Evolutionary conservation across 1,140 invertebrate species (phyloP), one percentile per base, ranked within the genome.

Genomic region (Watersipora subatra): DNA sequence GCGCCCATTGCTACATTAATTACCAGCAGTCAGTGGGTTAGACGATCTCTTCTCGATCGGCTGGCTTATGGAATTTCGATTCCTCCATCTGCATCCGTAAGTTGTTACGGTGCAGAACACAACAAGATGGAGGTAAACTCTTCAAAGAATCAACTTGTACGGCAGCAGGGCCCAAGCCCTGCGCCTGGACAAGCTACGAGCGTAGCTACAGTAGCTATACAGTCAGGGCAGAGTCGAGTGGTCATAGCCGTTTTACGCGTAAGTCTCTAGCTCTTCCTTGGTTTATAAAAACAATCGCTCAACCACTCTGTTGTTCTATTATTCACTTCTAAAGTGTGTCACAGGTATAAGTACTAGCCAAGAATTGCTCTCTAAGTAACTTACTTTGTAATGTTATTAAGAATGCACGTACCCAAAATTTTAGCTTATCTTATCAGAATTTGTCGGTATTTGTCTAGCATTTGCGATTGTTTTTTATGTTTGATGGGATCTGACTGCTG

Each of bases 171-270:
- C n/a, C 34, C n/a, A 7, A 46, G n/a, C 34, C 34, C 34, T 46
- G 34, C n/a, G n/a, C 7, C 34, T 7, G 34, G 34, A 46, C 34
- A n/a, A n/a, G 34, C 89, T 20, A 93, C 91, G 27, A 92, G 91
- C 67, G 88, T 94, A 71, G 91, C 89, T 76, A 93, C 91, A 20
- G 92, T 94, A 70, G 91, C 90, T 19, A 87, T 94, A 29, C 89
- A 91, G 76, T 91, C 90, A 75, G 90, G 90, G 69, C 84, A 85
- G 69, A 89, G 91, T 12, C 85, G 88, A 75, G 86, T 94, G 72
- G 89, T 94, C 72, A 88, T 94, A 73, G 92, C 90, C 66, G 83
- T 94, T 65, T 83, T 94, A 65, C 88, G 90, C 86, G 91, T 93
- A 86, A 85, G 87, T n/a, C n/a, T n/a, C 83, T 34, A 56, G n/a